Evolutionary conservation across 2,797 vertebrate genomes (phyloP).

Genomic region (Eurystomus glaucurus): DNA sequence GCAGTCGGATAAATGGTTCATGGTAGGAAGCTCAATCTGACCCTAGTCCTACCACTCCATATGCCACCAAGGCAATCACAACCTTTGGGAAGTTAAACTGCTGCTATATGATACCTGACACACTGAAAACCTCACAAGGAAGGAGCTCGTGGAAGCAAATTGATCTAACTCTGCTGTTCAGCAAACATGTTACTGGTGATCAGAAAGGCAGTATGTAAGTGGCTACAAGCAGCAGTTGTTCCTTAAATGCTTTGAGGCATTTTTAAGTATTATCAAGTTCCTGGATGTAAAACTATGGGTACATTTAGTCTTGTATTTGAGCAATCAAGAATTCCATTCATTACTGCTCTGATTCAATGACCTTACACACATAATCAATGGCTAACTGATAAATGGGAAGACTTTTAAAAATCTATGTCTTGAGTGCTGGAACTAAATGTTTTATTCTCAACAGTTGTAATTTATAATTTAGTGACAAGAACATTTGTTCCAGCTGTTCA

Average conservation of each 20-base stretch:
- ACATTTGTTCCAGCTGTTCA: conserved; percentile 76
- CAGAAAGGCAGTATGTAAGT: not conserved
- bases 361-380: conserved; percentile 80
- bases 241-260: conserved; percentile 44
- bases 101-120: not conserved
- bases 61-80: not conserved
- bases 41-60: not conserved
- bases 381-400: conserved; percentile 77
- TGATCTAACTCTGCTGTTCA: not conserved
- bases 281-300: conserved; percentile 27
- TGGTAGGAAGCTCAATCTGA: not conserved
- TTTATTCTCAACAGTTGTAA: conserved; percentile 75
- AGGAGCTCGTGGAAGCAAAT: not conserved
- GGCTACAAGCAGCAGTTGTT: not conserved
- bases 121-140: not conserved
- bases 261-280: conserved; percentile 41
- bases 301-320: conserved; percentile 33
- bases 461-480: conserved; percentile 76
- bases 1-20: not conserved
- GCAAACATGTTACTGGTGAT: not conserved
- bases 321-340: conserved; percentile 55
- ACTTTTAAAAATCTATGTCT: conserved; percentile 79
- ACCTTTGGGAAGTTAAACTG: not conserved
- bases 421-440: conserved; percentile 72
- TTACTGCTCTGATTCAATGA: conserved; percentile 69